phyloP scores from a whole-genome alignment of 2,888 invertebrate species.

The Limnephilus auricula region DNA sequence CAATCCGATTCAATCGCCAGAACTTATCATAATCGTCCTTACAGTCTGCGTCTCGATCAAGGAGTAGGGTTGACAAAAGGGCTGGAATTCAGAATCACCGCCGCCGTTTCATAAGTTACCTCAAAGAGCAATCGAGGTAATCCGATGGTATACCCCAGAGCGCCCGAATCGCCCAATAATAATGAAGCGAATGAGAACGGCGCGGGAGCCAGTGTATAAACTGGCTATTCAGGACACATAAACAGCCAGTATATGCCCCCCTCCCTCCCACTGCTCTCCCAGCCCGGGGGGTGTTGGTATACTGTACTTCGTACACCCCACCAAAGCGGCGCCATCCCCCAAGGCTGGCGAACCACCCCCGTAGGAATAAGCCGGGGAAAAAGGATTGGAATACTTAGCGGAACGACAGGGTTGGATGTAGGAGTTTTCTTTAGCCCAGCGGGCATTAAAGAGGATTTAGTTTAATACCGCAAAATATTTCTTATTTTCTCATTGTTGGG shows the following conservation, averaged over 20 bases:
- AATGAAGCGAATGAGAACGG: slow-evolving; percentile 77
- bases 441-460: background rate
- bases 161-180: slow-evolving; percentile 77
- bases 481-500: no score
- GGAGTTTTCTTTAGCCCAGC: background rate
- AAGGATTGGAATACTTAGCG: slow-evolving; percentile 32
- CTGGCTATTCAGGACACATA: slow-evolving; percentile 79
- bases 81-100: slow-evolving; percentile 33
- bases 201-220: slow-evolving; percentile 78
- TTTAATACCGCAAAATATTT: background rate
- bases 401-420: slow-evolving; percentile 3
- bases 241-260: slow-evolving; percentile 73
- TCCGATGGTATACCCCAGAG: slow-evolving; percentile 53
- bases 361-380: slow-evolving; percentile 23
- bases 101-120: slow-evolving; percentile 54
- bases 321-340: slow-evolving; percentile 16
- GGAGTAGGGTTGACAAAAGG: slow-evolving; percentile 29
- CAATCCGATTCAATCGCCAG: slow-evolving; percentile 21
- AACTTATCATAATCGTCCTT: slow-evolving; percentile 31
- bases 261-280: slow-evolving; percentile 1
- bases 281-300: background rate
- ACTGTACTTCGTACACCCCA: background rate
- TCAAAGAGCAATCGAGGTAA: slow-evolving; percentile 62
- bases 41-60: background rate
- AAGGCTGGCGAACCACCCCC: slow-evolving; percentile 4